Evolutionary conservation across 2,888 invertebrate genomes (phyloP).

Genomic region (Lasius platythorax): DNA sequence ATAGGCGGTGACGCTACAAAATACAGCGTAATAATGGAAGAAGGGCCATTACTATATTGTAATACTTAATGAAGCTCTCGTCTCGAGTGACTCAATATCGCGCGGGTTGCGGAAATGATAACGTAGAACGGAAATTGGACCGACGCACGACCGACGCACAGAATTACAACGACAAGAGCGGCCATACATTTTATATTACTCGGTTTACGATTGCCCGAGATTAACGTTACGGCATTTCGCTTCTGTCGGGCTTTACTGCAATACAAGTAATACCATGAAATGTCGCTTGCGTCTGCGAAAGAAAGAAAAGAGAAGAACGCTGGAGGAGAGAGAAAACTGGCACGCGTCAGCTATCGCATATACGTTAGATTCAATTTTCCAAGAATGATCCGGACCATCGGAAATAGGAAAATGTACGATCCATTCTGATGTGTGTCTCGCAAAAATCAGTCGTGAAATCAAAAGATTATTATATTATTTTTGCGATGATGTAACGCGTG

Average conservation of each 20-base stretch:
- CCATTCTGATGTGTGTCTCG: conserved; percentile 51
- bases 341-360: conserved; percentile 24
- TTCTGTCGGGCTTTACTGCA: conserved; percentile 60
- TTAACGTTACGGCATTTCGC: conserved; percentile 65
- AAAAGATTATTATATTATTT: conserved; percentile 53
- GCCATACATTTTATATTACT: conserved; percentile 68
- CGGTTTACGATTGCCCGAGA: conserved; percentile 68
- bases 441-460: conserved; percentile 14
- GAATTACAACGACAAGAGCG: conserved; percentile 59
- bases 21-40: conserved; percentile 53
- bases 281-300: not conserved
- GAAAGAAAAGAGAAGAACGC: not conserved
- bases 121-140: conserved; percentile 25
- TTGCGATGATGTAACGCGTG: not conserved
- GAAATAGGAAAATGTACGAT: conserved; percentile 55
- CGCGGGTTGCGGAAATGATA: conserved; percentile 16
- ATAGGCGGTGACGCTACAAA: conserved; percentile 7
- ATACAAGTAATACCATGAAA: conserved; percentile 56
- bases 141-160: conserved; percentile 7
- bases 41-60: conserved; percentile 59
- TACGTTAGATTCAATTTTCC: conserved; percentile 63
- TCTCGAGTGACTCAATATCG: conserved; percentile 66
- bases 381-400: conserved; percentile 41
- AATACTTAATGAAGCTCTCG: conserved; percentile 66
- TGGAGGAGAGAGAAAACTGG: conserved; percentile 8